These are phyloP conservation scores for Drymodes brunneopygia DNA, from an alignment of 2,113 vertebrate genomes.

Conservation along the genomic window DNA sequence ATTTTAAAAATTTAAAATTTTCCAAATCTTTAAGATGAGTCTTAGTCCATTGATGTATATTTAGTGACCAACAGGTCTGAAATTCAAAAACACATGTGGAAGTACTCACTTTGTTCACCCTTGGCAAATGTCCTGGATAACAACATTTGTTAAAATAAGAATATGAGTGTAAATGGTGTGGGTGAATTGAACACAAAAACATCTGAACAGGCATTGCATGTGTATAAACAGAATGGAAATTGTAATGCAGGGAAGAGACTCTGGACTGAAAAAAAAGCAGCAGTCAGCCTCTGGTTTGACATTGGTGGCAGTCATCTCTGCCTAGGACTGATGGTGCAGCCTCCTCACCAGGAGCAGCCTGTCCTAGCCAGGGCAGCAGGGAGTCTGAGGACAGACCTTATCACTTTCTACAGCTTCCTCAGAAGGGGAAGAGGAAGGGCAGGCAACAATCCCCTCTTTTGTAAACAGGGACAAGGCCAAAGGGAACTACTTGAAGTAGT, in stretches of 20 bases:
- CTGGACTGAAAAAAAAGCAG: too few species aligned
- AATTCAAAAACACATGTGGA: not conserved
- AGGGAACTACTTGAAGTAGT: not conserved
- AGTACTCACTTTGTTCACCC: not conserved
- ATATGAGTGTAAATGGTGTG: not conserved
- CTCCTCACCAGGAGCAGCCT: not conserved
- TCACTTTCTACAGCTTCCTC: not conserved
- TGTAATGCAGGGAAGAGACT: too few species aligned
- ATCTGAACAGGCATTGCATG: not conserved
- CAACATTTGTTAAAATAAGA: not conserved
- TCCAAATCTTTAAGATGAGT: not conserved
- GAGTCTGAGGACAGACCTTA: too few species aligned
- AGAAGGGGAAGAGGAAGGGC: not conserved
- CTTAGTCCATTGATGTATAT: not conserved
- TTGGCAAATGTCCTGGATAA: not conserved
- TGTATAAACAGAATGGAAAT: too few species aligned
- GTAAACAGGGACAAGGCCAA: not conserved
- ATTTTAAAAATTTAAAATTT: rapidly evolving
- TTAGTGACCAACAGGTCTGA: not conserved
- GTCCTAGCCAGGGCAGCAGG: not conserved
- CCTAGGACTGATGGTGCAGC: not conserved
- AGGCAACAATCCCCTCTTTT: not conserved
- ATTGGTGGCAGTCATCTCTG: not conserved
- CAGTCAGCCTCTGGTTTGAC: not conserved
- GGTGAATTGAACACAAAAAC: not conserved